phyloP scores from a whole-genome alignment of 1,140 invertebrate species.

The Samia ricini region DNA sequence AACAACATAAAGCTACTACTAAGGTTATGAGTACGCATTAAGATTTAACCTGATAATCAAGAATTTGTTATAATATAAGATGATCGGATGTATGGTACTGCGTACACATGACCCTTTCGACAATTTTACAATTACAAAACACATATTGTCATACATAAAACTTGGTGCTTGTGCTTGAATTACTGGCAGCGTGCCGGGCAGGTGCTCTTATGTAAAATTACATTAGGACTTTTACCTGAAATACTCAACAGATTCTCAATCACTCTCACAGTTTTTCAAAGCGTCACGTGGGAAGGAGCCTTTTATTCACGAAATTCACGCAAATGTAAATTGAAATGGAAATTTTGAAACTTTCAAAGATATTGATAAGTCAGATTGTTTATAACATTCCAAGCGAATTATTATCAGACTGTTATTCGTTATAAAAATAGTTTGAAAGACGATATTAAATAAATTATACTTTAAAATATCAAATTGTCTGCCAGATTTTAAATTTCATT shows the following conservation, averaged over 20 bases:
- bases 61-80: conserved; percentile 10
- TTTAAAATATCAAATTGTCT: neutral
- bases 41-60: conserved; percentile 13
- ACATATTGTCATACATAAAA: conserved; percentile 74
- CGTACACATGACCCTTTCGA: conserved; percentile 63
- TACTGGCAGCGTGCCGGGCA: conserved; percentile 77
- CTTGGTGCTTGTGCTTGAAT: conserved; percentile 74
- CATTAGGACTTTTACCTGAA: conserved; percentile 67
- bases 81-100: conserved; percentile 14
- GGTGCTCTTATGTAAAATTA: conserved; percentile 75
- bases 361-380: conserved; percentile 3
- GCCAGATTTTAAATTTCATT: too few relatives aligned
- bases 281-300: conserved; percentile 35
- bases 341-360: neutral
- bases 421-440: neutral
- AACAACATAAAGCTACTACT: conserved; percentile 75
- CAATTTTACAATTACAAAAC: conserved; percentile 70
- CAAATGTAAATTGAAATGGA: neutral
- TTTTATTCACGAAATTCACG: conserved; percentile 4
- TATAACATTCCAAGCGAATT: conserved; percentile 4
- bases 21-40: conserved; percentile 58
- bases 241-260: conserved; percentile 48
- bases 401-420: conserved; percentile 6
- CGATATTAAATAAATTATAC: neutral
- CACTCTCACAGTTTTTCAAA: conserved; percentile 46